A percentile compares a stretch with the other conserved stretches of the same genome.
These are phyloP conservation scores for Eudorcas thomsonii DNA, from an alignment of 2,113 vertebrate genomes.

Conservation along the genomic window DNA sequence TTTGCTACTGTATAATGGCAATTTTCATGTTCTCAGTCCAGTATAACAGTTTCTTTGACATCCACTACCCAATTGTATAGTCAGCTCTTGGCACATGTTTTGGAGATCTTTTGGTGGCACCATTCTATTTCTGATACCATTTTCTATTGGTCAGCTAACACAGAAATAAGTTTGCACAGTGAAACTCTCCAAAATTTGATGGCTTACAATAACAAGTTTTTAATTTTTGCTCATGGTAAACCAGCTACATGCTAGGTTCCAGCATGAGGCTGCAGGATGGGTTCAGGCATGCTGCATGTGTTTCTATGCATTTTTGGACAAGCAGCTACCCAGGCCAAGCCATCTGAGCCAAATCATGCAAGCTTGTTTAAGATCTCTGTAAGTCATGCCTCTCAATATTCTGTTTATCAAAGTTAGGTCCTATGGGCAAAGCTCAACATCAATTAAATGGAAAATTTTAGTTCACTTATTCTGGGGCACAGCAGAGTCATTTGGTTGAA, in stretches of 20 bases:
- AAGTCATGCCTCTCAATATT: not conserved
- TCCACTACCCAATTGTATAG: not conserved
- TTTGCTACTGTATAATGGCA: not conserved
- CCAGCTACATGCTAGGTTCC: not conserved
- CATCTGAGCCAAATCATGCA: not conserved
- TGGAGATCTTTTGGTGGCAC: not conserved
- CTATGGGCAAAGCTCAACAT: not conserved
- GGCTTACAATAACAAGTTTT: not conserved
- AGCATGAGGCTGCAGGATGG: not conserved
- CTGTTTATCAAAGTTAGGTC: not conserved
- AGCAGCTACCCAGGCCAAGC: not conserved
- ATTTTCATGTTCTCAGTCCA: not conserved
- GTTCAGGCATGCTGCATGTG: not conserved
- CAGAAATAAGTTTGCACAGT: not conserved
- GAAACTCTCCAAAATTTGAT: not conserved
- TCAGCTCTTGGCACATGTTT: not conserved
- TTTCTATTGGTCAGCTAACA: not conserved
- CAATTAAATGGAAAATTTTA: not conserved
- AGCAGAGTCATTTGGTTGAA: not conserved
- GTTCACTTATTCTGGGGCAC: too few relatives aligned
- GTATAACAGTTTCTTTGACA: not conserved
- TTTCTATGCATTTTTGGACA: not conserved
- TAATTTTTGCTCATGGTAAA: not conserved
- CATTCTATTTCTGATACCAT: not conserved
- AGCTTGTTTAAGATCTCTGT: not conserved